Evolutionary conservation across 2,797 vertebrate species (phyloP).

Genomic region (Otolemur crassicaudatus): DNA sequence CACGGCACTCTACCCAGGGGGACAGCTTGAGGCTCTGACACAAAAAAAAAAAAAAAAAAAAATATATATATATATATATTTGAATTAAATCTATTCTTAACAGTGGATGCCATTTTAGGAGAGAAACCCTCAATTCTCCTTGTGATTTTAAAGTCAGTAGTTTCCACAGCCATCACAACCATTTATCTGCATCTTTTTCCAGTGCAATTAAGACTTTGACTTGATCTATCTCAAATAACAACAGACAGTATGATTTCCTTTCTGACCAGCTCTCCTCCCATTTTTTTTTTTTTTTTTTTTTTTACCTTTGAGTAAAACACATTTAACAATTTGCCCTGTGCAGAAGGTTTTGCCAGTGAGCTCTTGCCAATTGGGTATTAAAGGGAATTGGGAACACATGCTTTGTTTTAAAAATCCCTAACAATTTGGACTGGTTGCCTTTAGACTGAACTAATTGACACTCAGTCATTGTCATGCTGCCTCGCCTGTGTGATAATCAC

Average conservation of each 20-base stretch:
- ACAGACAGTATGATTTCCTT: neutral
- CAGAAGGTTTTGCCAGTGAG: neutral
- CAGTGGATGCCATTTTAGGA: neutral
- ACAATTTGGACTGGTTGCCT: neutral
- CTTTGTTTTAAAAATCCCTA: slow-evolving; percentile 18
- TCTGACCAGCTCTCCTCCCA: slow-evolving; percentile 53
- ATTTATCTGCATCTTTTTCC: neutral
- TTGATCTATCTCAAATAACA: neutral
- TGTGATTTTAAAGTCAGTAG: neutral
- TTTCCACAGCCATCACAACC: neutral
- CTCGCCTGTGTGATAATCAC: slow-evolving; percentile 14
- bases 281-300: neutral
- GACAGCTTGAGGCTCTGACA: too few relatives aligned
- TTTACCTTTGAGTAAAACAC: neutral
- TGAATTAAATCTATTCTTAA: neutral
- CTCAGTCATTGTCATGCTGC: slow-evolving; percentile 49
- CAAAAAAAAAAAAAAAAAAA: too few relatives aligned
- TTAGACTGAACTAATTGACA: slow-evolving; percentile 49
- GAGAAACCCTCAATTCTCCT: neutral
- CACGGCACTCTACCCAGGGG: too few relatives aligned
- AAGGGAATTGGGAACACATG: slow-evolving; percentile 31
- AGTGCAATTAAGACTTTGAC: neutral
- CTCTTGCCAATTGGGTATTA: slow-evolving; percentile 12
- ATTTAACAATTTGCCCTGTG: neutral
- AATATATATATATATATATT: too few relatives aligned